Evolutionary conservation across 2,113 vertebrate species (phyloP), one percentile per base, ranked within the genome.

Genomic region (Eubucco bourcierii): DNA sequence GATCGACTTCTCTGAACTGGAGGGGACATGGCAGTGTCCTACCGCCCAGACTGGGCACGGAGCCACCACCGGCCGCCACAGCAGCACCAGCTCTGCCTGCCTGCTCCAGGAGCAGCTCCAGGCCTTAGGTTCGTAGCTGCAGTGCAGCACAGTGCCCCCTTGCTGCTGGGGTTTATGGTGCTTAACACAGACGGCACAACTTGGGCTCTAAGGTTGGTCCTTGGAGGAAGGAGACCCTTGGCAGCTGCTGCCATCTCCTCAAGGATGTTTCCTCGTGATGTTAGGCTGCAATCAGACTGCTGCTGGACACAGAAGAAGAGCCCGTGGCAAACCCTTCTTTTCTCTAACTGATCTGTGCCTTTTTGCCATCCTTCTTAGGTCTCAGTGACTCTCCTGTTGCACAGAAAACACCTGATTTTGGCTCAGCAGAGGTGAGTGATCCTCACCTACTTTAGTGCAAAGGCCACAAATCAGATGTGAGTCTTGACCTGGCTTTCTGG

Each of bases 1-100:
- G 73, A 98, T 99, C 8, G 98, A 99, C 94, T 96, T 99, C 77
- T 98, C 98, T 0, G 98, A 97, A 3, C 82, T 97, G 88, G 98
- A 98, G 88, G 64, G 39, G 0, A n/a, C 7, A 3, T 23, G 55
- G 29, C 83, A 41, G 56, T 3, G 10, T 14, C 18, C 61, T 14
- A 1, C 76, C 21, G 80, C 52, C 2, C 84, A 53, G 8, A 15
- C 0, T 47, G 63, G 21, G 16, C 24, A 71, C 8, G 1, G 3
- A 5, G 1, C 59, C 37, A 6, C 12, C 0, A 3, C 33, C 33
- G 44, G 85, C 18, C 20, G 39, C 53, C 77, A 88, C 7, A 1
- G 91, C 52, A 83, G 75, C 68, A 86, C 95, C 2, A 7, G n/a
- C 39, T 93, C 94, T 2, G 27, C 65, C 3, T 96, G 97, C 31